Percentiles rank a stretch among this genome's conserved stretches.
Evolutionary conservation across 2,888 invertebrate genomes (phyloP).

Genomic region (Petrolisthes manimaculis): DNA sequence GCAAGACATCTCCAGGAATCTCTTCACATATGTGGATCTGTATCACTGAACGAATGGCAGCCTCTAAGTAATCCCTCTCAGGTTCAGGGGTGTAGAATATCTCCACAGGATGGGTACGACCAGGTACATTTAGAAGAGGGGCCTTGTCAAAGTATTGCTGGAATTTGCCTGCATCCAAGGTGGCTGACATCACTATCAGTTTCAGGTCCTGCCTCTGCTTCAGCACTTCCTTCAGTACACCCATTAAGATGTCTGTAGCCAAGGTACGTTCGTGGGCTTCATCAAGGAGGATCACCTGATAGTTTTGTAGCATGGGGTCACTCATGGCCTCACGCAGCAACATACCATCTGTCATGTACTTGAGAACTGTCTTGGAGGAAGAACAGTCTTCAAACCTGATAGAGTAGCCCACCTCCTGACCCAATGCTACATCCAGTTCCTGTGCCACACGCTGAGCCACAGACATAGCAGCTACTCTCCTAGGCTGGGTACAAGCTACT

Average conservation of each 20-base stretch:
- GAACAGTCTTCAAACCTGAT: constrained; percentile 77
- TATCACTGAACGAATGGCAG: constrained; percentile 96
- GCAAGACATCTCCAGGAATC: constrained; percentile 88
- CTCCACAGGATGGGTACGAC: constrained; percentile 93
- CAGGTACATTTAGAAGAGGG: constrained; percentile 98
- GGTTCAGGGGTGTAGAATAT: constrained; percentile 99
- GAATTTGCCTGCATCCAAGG: constrained; percentile 98
- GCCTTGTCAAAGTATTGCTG: constrained; percentile 96
- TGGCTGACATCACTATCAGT: constrained; percentile 99
- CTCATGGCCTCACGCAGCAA: constrained; percentile 98
- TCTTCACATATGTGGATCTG: constrained; percentile 98
- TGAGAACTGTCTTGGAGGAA: constrained; percentile 69
- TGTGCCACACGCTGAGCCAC: constrained; percentile 99
- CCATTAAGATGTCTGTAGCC: constrained; percentile 99
- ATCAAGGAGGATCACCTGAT: constrained; percentile 95
- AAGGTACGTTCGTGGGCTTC: constrained; percentile 99
- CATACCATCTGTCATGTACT: constrained; percentile 99
- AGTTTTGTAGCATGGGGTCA: constrained; percentile 95
- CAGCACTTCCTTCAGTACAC: constrained; percentile 96
- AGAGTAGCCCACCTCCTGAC: constrained; percentile 93
- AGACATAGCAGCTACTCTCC: constrained; percentile 99
- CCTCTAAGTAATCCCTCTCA: constrained; percentile 97
- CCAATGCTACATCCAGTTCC: constrained; percentile 97
- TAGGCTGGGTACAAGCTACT: constrained; percentile 96
- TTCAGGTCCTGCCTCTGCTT: constrained; percentile 93